These are phyloP conservation scores for Shinisaurus crocodilurus DNA, from an alignment of 2,113 vertebrate species.

Conservation along the genomic window DNA sequence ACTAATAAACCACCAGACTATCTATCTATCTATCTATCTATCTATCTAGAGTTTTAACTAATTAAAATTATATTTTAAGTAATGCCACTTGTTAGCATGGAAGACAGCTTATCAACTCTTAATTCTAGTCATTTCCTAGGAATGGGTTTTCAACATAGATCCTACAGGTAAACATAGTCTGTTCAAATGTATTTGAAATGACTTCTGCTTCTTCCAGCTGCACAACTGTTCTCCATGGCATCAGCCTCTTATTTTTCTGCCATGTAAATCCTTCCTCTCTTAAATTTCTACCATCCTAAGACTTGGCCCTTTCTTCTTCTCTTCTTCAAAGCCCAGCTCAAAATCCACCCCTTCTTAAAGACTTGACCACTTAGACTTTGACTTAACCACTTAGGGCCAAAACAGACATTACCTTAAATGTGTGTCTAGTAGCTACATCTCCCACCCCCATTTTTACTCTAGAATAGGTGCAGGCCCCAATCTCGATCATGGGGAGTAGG, in stretches of 20 bases:
- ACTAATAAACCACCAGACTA: neutral
- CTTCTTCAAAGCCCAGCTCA: neutral
- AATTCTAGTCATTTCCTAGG: neutral
- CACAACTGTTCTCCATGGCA: neutral
- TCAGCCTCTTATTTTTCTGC: neutral
- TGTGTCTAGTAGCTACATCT: too few species aligned
- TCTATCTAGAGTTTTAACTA: neutral
- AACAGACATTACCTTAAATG: too few species aligned
- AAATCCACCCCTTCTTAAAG: neutral
- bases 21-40: neutral
- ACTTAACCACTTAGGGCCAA: neutral
- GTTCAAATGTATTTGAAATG: neutral
- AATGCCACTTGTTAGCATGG: neutral
- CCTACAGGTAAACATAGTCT: neutral
- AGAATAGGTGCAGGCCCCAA: too few species aligned
- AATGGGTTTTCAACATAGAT: neutral
- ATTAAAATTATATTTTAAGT: neutral
- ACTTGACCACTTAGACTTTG: too few species aligned
- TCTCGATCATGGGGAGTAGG: too few species aligned
- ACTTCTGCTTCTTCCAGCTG: neutral
- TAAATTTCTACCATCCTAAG: neutral
- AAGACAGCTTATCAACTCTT: neutral
- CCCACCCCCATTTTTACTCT: too few species aligned
- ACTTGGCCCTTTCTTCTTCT: neutral
- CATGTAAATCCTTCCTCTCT: neutral